Percentiles rank a stretch among this genome's conserved stretches.
phyloP scores from a whole-genome alignment of 2,888 invertebrate species.

The Drosophila longiperda region DNA sequence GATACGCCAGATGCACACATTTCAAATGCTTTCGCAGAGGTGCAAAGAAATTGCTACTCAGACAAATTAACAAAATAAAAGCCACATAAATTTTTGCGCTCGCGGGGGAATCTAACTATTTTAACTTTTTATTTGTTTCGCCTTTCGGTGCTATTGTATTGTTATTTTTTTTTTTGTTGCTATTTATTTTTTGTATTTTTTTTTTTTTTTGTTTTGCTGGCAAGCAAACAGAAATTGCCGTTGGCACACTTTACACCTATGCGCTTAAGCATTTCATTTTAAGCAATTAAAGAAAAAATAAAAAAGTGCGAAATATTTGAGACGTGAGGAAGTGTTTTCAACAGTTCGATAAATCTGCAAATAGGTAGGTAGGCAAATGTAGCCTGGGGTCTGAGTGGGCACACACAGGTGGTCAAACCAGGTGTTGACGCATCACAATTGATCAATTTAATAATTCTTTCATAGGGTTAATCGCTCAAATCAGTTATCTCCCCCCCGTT shows the following conservation, averaged over 20 bases:
- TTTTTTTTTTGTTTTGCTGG: slow-evolving; percentile 17
- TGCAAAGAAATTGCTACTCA: slow-evolving; percentile 48
- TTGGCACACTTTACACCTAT: slow-evolving; percentile 78
- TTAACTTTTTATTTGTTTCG: slow-evolving; percentile 17
- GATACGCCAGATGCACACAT: slow-evolving; percentile 36
- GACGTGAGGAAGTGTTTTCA: slow-evolving; percentile 73
- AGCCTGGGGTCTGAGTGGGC: slow-evolving; percentile 13
- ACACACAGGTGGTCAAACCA: slow-evolving; percentile 52
- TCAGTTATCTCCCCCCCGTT: slow-evolving; percentile 12
- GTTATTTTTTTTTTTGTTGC: background rate
- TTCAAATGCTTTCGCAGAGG: slow-evolving; percentile 48
- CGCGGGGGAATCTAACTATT: slow-evolving; percentile 39
- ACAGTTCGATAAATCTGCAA: slow-evolving; percentile 47
- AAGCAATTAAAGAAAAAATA: slow-evolving; percentile 51
- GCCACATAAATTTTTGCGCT: slow-evolving; percentile 38
- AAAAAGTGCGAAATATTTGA: slow-evolving; percentile 55
- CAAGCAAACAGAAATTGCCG: slow-evolving; percentile 55
- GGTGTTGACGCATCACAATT: slow-evolving; percentile 27
- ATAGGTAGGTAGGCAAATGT: slow-evolving; percentile 43
- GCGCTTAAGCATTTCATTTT: slow-evolving; percentile 52
- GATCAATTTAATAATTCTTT: slow-evolving; percentile 56
- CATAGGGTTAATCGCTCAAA: slow-evolving; percentile 51
- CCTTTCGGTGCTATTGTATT: slow-evolving; percentile 3
- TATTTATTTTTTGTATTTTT: slow-evolving; percentile 2
- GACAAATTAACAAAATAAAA: slow-evolving; percentile 71